Evolutionary conservation across 1,140 invertebrate genomes (phyloP).

Genomic region (Temnothorax longispinosus): DNA sequence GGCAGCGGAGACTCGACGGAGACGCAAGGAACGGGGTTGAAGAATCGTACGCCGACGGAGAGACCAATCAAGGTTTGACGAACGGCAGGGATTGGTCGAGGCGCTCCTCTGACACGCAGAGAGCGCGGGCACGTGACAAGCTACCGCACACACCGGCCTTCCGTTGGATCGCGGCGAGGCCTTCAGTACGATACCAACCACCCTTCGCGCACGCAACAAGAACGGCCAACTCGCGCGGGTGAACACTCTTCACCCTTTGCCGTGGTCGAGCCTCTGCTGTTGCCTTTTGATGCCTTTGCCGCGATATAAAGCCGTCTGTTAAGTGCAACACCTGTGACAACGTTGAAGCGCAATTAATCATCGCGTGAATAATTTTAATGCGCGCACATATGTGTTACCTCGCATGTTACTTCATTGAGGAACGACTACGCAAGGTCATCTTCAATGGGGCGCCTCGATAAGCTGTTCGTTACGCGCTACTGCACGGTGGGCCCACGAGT

Average conservation of each 20-base stretch:
- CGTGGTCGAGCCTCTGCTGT: constrained; percentile 37
- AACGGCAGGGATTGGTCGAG: constrained; percentile 86
- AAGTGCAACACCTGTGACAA: constrained; percentile 53
- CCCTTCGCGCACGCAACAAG: constrained; percentile 84
- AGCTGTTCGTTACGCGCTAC: constrained; percentile 75
- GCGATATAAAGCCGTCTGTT: constrained; percentile 27
- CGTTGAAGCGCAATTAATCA: constrained; percentile 26
- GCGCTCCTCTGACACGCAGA: constrained; percentile 80
- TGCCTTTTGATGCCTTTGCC: neutral
- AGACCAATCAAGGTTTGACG: constrained; percentile 88
- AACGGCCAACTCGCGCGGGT: constrained; percentile 67
- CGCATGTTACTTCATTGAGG: constrained; percentile 24
- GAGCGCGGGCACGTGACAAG: constrained; percentile 85
- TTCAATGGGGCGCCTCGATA: constrained; percentile 74
- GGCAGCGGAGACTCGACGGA: constrained; percentile 73
- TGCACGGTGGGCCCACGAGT: constrained; percentile 75
- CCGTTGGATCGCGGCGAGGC: constrained; percentile 78
- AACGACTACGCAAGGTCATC: constrained; percentile 44
- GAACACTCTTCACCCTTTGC: constrained; percentile 64
- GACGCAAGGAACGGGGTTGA: constrained; percentile 84
- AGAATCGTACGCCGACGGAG: constrained; percentile 83
- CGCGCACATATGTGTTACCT: neutral
- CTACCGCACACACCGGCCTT: constrained; percentile 82
- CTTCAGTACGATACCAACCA: constrained; percentile 86
- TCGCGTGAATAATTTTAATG: constrained; percentile 43